Evolutionary conservation across 1,140 invertebrate species (phyloP), one percentile per base, ranked within the genome.

Genomic region (Triops cancriformis): DNA sequence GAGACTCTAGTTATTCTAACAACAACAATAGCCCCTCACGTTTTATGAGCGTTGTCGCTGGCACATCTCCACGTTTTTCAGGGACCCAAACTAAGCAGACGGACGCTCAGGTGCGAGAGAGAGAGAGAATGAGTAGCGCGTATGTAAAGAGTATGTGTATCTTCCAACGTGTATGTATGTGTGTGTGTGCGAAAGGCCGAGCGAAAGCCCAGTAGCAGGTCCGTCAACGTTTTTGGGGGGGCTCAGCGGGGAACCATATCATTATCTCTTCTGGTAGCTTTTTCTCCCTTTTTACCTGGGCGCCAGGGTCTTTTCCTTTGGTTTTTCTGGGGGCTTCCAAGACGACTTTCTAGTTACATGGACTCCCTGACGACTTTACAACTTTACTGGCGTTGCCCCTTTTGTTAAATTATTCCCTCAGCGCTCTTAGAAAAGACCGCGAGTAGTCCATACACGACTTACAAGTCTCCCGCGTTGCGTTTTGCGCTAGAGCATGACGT

Each of bases 131-230:
- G 51, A 18, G 18, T 64, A n/a, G 23, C 23, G 9, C 23, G 51
- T 64, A 18, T 64, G 64, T 77, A 37, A 26, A 26, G 23, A 43
- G 64, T 75, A 77, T 75, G 64, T 31, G 51, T 75, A 75, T 75
- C 31, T 2, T 37, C 31, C 7, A 37, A 73, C 51, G 14, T 77
- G 51, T 75, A 77, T 75, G 26, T 31, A 75, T 77, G 26, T 75
- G 45, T 75, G n/a, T 75, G 45, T 76, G 45, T 76, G 64, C 41
- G 14, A 64, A 64, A 64, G 51, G 51, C 51, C n/a, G n/a, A 64
- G 51, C 51, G 31, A 64, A 64, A 64, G 51, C 51, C 51, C 51
- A 64, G 51, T 64, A 64, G 51, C 51, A 64, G 51, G 51, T 64
- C 51, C 10, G 51, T 64, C 51, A 64, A 64, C 51, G 51, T 64